Base-by-base conservation (phyloP, 2,888 invertebrate species). In the Lasius fuliginosus region DNA sequence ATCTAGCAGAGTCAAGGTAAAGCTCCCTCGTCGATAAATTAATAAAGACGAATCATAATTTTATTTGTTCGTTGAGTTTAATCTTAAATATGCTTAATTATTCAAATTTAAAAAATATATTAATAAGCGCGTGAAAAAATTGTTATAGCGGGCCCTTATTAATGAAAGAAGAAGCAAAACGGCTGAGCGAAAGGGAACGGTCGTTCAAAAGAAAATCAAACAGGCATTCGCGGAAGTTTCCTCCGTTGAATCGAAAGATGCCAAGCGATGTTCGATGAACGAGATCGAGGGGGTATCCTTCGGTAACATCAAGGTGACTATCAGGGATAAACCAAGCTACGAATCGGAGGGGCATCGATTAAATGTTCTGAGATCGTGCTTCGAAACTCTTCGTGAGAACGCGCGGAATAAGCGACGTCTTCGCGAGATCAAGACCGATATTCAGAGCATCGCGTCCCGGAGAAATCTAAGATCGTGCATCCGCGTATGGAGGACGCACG, bases 231-330 rank as follows among this genome's bases (percentile, higher is more conserved):
- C 40, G 6, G 58, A 76, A 65, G 58, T 65, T 36, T 64, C 53
- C n/a, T 33, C 56, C n/a, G 12, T 58, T 15, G 60, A 77, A 58
- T 64, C 33, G 6, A 36, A 77, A 18, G 23, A 62, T 8, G 23
- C 18, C 6, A 62, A 9, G 12, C 77, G 8, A 36, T 46, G 12
- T 49, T 49, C 60, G 23, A 62, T 30, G n/a, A 49, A 69, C 23
- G n/a, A 36, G 30, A 68, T 67, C 18, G 75, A 90, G 9, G 23
- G 83, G 11, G 42, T 77, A 3, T 56, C 56, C n/a, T 42, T 65
- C 1, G 85, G 90, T 58, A 91, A 84, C 27, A 94, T 94, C 49
- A 93, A 91, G 85, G 90, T 94, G 53, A 93, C 93, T 4, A 94
- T 94, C 23, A 93, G 88, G 81, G 94, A 94, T 81, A 94, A 94